A percentile compares a stretch with the other conserved stretches of the same genome.
Evolutionary conservation across 92 coral and sea anemone genomes (phyloP).

Genomic region (Siderastrea siderea): DNA sequence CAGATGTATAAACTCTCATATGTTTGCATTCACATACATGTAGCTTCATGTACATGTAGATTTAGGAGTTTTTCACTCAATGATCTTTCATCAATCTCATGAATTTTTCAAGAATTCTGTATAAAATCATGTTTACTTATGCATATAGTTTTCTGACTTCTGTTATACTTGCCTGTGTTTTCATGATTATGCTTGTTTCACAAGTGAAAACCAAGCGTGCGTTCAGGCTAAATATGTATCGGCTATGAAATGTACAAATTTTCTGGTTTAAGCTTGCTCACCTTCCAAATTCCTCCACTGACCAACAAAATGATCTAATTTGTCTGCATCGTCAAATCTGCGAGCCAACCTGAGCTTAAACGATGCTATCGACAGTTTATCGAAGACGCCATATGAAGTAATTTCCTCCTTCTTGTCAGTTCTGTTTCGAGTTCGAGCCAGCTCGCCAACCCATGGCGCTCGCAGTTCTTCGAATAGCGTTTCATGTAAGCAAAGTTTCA

Average conservation of each 20-base stretch:
- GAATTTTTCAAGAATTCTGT: no score
- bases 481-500: constrained; percentile 72
- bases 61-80: no score
- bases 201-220: no score
- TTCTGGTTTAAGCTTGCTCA: background rate
- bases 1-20: no score
- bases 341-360: constrained; percentile 76
- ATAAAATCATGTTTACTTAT: no score
- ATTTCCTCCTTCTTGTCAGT: background rate
- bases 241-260: background rate
- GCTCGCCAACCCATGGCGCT: constrained; percentile 84
- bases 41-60: no score
- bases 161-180: no score
- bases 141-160: no score
- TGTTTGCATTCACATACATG: no score
- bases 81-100: no score
- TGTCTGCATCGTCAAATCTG: constrained; percentile 83
- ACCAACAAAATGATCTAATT: constrained; percentile 63
- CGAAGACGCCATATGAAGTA: constrained; percentile 32
- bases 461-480: constrained; percentile 78
- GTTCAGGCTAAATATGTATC: no score
- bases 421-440: constrained; percentile 12
- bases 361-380: constrained; percentile 70
- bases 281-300: constrained; percentile 67
- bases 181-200: no score